phyloP scores from a whole-genome alignment of 2,797 vertebrate species.

The Cichlasoma orientale region DNA sequence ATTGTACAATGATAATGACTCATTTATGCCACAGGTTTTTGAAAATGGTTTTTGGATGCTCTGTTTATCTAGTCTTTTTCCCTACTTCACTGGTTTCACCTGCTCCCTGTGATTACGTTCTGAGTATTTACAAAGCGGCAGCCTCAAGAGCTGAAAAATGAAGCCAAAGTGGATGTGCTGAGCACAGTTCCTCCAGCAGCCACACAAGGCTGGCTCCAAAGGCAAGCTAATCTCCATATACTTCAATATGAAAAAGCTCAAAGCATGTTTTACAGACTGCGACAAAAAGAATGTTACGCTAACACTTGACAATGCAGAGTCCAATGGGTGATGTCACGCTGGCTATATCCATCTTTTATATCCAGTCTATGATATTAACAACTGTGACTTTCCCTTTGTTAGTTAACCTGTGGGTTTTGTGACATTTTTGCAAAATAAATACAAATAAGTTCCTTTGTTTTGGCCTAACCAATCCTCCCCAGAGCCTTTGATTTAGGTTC shows the following conservation, averaged over 20 bases:
- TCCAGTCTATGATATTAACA: neutral
- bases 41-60: neutral
- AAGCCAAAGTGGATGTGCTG: too few species aligned
- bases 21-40: neutral
- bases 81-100: neutral
- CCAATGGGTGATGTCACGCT: neutral
- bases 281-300: too few species aligned
- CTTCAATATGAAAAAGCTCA: too few species aligned
- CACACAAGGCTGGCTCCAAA: too few species aligned
- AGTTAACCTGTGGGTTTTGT: neutral
- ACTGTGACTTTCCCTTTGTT: neutral
- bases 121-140: too few species aligned
- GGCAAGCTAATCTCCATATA: too few species aligned
- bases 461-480: neutral
- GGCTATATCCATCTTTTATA: neutral
- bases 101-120: too few species aligned
- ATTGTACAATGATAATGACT: neutral
- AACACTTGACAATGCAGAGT: neutral
- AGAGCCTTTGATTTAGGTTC: neutral
- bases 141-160: too few species aligned
- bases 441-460: neutral
- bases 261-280: too few species aligned
- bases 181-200: too few species aligned
- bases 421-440: accelerated
- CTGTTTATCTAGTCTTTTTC: neutral